Base-by-base conservation (phyloP, 2,797 vertebrate genomes). In the Cetoscarus ocellatus region DNA sequence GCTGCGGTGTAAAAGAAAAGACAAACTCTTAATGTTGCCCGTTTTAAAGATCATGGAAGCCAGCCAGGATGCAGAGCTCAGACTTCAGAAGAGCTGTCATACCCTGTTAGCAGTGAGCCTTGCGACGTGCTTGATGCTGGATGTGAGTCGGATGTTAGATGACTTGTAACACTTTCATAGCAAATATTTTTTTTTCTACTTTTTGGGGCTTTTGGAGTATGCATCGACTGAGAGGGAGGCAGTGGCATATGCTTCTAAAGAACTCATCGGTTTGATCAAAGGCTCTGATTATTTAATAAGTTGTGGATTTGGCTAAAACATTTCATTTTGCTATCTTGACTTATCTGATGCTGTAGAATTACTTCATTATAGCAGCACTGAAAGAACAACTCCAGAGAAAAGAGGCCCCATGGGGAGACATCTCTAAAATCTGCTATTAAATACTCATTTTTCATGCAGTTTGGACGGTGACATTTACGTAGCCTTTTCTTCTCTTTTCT, bases 1-100 rank as follows among this genome's bases (percentile, higher is more conserved):
- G 17, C 61, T 70, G 17, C 60, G 72, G 73, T 80, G 82, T 86
- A 81, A 84, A 74, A 52, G 58, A 35, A 36, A 67, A 54, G 64
- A 79, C 53, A 67, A 78, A 65, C 58, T 65, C 53, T 53, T 27
- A 58, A 18, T 42, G 58, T 66, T 70, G 44, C 13, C 55, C 54
- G 67, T 65, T 75, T 67, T 34, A 40, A 69, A 67, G 42, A 61
- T 55, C 6, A 1, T 14, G 60, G 38, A 73, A 5, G 19, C 7
- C 8, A 36, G 59, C 53, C 36, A 38, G 57, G 15, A 50, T 15
- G 36, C 35, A 4, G 39, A 64, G 47, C 47, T 59, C 19, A 13
- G 57, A 63, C 53, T 48, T 67, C 39, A 69, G 56, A 43, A 19
- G 55, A 48, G 50, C 64, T 75, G 61, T 73, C 34, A 63, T 59